Evolutionary conservation across 2,113 vertebrate genomes (phyloP), one percentile per base, ranked within the genome.

Genomic region (Xiphorhynchus elegans): DNA sequence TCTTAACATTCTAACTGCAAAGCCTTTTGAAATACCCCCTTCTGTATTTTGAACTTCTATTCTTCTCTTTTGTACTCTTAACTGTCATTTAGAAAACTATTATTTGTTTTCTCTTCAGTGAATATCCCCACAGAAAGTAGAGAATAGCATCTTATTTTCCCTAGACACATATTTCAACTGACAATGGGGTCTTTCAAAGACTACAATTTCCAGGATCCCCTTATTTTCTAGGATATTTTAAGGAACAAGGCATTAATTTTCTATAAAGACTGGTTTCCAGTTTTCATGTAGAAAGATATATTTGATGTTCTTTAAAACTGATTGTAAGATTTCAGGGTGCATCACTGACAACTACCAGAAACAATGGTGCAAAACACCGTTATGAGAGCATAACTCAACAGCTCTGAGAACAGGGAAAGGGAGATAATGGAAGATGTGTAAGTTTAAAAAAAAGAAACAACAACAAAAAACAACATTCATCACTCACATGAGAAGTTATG

Each of bases 321-420:
- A 2, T 15, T 52, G 4, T n/a, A 56, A 78, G 23, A 31, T 72
- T 80, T 85, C 49, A 49, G 33, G 58, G 16, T 0, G 0, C 2
- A 6, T 4, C 31, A n/a, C 7, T 46, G 58, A 72, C 29, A 59
- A 14, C 52, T 67, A 17, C 66, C 8, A 89, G 24, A 89, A 87
- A 23, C 9, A 33, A 31, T 4, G 23, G 26, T 78, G 52, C 11
- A 53, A 66, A 74, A 4, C 64, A 2, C 14, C 14, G 23, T 87
- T 75, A 77, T 39, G 20, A 40, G 56, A 73, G 37, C 6, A 4
- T 11, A 75, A 50, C 5, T 58, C 53, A 69, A 31, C 8, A 37
- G 7, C 9, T 78, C 67, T 7, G 2, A 83, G 55, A 83, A 29
- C 4, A 13, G 13, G 26, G 12, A 63, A 64, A 63, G 24, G 3